Evolutionary conservation across 2,888 invertebrate genomes (phyloP).

Genomic region (Holacanthella duospinosa): DNA sequence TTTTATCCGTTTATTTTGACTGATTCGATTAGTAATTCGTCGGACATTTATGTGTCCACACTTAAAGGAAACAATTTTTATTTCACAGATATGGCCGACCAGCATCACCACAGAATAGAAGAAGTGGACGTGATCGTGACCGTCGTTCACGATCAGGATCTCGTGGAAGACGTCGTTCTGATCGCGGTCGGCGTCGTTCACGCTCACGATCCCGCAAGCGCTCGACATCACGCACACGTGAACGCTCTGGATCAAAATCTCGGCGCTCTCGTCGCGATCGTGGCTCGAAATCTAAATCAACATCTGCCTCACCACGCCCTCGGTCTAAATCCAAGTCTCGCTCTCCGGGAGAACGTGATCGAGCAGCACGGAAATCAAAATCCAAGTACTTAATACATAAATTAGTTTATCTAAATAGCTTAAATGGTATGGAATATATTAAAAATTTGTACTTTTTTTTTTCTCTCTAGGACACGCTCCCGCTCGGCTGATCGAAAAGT

Average conservation of each 20-base stretch:
- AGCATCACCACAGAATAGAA: slow-evolving; percentile 3
- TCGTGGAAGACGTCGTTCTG: not conserved
- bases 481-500: not conserved
- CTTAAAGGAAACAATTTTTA: not conserved
- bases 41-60: not conserved
- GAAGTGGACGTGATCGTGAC: slow-evolving; percentile 5
- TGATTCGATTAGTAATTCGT: too few species aligned
- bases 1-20: too few species aligned
- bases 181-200: slow-evolving; percentile 2
- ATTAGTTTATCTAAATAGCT: too few species aligned
- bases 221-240: not conserved
- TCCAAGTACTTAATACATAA: not conserved
- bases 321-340: not conserved
- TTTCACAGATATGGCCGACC: slow-evolving; percentile 7
- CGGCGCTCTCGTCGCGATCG: not conserved
- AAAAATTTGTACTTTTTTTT: not conserved
- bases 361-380: not conserved
- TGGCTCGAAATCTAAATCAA: not conserved
- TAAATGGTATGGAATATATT: too few species aligned
- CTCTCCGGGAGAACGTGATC: not conserved
- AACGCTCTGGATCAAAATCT: not conserved
- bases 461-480: not conserved
- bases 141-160: slow-evolving; percentile 4
- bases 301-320: not conserved
- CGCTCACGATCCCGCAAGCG: not conserved